Percentiles rank a stretch among this genome's conserved stretches.
Evolutionary conservation across 2,113 vertebrate genomes (phyloP).

Genomic region (Engystomops pustulosus): DNA sequence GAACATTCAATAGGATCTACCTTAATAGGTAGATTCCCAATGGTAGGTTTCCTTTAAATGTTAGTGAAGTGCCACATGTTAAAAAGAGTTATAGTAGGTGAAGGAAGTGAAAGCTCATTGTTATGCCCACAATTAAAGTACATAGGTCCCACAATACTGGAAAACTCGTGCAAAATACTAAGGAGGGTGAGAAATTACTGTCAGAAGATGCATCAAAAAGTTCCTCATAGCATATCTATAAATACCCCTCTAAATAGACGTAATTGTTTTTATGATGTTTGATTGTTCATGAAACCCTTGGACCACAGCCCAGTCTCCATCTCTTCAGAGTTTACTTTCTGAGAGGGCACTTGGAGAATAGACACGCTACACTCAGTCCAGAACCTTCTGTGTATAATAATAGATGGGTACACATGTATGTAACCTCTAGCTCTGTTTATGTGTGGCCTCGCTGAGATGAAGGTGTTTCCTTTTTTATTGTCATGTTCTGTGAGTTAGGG

Average conservation of each 20-base stretch:
- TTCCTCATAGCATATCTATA: background rate
- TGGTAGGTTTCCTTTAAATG: no score
- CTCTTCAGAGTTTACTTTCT: background rate
- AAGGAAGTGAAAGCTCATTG: no score
- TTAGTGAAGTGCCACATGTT: no score
- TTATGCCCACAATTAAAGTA: no score
- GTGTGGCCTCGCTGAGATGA: background rate
- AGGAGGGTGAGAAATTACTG: no score
- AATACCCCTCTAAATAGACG: background rate
- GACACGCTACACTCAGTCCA: background rate
- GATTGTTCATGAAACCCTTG: background rate
- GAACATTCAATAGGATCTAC: no score
- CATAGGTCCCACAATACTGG: no score
- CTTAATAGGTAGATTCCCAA: no score
- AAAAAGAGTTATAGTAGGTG: no score
- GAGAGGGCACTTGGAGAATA: background rate
- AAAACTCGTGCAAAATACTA: no score
- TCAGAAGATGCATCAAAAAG: no score
- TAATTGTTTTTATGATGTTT: background rate
- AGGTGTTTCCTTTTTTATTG: slow-evolving; percentile 14
- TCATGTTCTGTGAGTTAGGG: background rate
- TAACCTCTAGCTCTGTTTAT: background rate
- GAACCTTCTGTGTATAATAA: background rate
- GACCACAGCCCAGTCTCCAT: background rate
- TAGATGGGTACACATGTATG: background rate